Evolutionary conservation across 2,797 vertebrate species (phyloP).

Genomic region (Coreius guichenoti): DNA sequence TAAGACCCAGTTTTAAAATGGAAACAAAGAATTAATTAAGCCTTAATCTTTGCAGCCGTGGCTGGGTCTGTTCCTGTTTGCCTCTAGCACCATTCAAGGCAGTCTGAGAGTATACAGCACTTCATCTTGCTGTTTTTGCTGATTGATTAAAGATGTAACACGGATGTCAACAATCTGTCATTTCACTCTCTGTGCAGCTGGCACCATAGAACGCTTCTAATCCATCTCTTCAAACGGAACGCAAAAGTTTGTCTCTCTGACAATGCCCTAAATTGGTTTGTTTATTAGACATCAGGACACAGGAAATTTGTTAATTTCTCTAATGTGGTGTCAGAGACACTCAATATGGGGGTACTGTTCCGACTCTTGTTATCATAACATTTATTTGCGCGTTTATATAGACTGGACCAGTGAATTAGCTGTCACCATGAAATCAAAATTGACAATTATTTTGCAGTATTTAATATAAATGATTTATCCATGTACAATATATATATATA

Average conservation of each 20-base stretch:
- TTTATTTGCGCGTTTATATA: not conserved
- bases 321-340: conserved; percentile 19
- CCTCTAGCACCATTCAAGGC: conserved; percentile 40
- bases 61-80: conserved; percentile 41
- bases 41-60: conserved; percentile 57
- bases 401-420: not conserved
- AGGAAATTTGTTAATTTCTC: conserved; percentile 19
- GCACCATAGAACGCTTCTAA: conserved; percentile 34
- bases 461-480: too few relatives aligned
- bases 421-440: not conserved
- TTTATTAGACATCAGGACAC: conserved; percentile 21
- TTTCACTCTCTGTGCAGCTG: conserved; percentile 43
- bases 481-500: too few relatives aligned
- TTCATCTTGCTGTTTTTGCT: conserved; percentile 39
- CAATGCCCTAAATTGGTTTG: conserved; percentile 36
- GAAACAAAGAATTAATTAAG: conserved; percentile 58
- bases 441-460: not conserved
- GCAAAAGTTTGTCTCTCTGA: conserved; percentile 31
- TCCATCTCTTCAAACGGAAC: conserved; percentile 33
- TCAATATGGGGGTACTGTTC: not conserved
- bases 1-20: conserved; percentile 20
- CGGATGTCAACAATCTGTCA: conserved; percentile 49
- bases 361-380: not conserved
- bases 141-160: conserved; percentile 47
- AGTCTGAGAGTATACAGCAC: conserved; percentile 25